Evolutionary conservation across 1,140 invertebrate species (phyloP).

Genomic region (Pentalonia nigronervosa): DNA sequence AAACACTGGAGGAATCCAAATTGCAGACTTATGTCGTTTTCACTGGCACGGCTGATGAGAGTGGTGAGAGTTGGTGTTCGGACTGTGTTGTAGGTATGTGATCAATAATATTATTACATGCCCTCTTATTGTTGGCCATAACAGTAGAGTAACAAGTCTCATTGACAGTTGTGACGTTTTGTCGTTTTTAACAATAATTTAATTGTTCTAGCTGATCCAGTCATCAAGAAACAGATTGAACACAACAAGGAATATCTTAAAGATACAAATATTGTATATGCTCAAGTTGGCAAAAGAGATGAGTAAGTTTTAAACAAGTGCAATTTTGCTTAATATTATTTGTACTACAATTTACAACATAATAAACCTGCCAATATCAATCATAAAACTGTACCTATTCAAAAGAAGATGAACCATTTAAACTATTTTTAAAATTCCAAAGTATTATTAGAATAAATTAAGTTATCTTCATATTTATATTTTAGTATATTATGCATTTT

Average conservation of each 20-base stretch:
- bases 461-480: not conserved
- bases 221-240: constrained; percentile 28
- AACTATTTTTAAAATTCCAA: not conserved
- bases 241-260: not conserved
- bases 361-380: not conserved
- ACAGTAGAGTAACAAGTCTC: not conserved
- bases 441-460: not conserved
- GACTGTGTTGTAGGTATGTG: constrained; percentile 75
- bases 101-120: not conserved
- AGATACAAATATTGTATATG: constrained; percentile 38
- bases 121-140: not conserved
- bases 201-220: constrained; percentile 15
- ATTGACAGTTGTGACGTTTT: not conserved
- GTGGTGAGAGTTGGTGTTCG: constrained; percentile 76
- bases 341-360: not conserved
- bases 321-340: not conserved
- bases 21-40: not conserved
- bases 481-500: not conserved
- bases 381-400: too few species aligned
- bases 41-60: constrained; percentile 25
- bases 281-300: constrained; percentile 59
- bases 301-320: constrained; percentile 63
- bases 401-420: not conserved
- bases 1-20: not conserved
- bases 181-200: not conserved